Percentiles rank a stretch among this genome's conserved stretches.
Evolutionary conservation across 1,140 invertebrate genomes (phyloP).

Genomic region (Zaprionus ghesquierei): DNA sequence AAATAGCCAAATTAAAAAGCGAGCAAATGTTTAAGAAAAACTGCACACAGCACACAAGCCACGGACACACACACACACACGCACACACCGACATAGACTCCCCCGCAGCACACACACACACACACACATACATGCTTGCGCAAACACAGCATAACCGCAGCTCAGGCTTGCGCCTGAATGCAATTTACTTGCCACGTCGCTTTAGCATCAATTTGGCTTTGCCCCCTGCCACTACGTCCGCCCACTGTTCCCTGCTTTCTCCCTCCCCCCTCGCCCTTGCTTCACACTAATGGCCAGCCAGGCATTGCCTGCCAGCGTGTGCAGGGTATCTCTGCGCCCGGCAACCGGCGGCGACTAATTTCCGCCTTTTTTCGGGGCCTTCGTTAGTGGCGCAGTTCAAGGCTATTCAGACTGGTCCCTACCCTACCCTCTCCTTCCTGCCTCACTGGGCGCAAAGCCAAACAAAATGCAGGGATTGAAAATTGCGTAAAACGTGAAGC

Average conservation of each 20-base stretch:
- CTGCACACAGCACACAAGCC: constrained; percentile 1
- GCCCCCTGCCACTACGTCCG: neutral
- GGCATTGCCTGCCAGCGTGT: neutral
- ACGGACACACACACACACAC: neutral
- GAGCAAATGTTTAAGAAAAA: constrained; percentile 49
- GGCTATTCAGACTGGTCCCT: constrained; percentile 11
- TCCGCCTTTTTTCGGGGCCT: constrained; percentile 6
- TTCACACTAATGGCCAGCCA: constrained; percentile 53
- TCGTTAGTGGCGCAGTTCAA: constrained; percentile 46
- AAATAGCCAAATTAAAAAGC: constrained; percentile 60
- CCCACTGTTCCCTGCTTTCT: neutral
- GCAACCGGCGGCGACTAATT: neutral
- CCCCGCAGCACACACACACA: neutral
- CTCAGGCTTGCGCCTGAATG: constrained; percentile 4
- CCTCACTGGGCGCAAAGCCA: neutral
- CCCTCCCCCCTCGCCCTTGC: neutral
- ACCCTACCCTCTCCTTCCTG: neutral
- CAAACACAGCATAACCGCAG: neutral
- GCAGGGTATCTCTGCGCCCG: neutral
- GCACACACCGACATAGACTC: neutral
- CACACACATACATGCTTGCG: neutral
- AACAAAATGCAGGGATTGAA: constrained; percentile 21
- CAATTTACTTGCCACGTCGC: constrained; percentile 40
- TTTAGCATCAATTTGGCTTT: constrained; percentile 26
- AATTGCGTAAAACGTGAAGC: constrained; percentile 41